These are phyloP conservation scores for Numida meleagris DNA, from an alignment of 2,113 vertebrate species.

Conservation along the genomic window DNA sequence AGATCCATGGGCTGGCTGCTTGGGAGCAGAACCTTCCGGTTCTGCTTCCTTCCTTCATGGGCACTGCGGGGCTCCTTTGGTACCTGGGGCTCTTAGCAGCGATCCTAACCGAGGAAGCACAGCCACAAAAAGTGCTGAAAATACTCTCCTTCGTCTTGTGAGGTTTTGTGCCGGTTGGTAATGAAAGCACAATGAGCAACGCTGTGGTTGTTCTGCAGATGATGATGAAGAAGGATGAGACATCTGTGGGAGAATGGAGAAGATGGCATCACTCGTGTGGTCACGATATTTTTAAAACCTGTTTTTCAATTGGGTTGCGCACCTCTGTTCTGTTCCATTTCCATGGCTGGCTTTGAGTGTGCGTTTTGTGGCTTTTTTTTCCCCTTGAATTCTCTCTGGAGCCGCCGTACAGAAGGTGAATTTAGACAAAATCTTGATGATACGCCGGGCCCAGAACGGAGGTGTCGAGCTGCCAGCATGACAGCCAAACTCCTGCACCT, in stretches of 20 bases:
- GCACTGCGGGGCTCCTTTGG: not conserved
- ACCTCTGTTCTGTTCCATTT: not conserved
- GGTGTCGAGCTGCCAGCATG: too few species aligned
- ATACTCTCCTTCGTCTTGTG: not conserved
- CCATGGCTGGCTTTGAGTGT: not conserved
- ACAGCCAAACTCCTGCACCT: not conserved
- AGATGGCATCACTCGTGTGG: not conserved
- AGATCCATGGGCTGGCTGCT: too few species aligned
- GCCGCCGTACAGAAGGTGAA: not conserved
- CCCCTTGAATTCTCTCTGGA: not conserved
- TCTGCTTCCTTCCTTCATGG: too few species aligned
- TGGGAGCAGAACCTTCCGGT: too few species aligned
- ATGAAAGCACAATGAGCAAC: not conserved
- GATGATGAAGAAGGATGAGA: not conserved
- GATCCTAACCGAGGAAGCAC: not conserved
- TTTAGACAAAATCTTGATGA: not conserved
- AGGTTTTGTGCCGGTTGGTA: not conserved
- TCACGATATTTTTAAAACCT: not conserved
- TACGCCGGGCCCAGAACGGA: not conserved
- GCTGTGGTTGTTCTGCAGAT: not conserved
- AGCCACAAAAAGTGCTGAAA: not conserved
- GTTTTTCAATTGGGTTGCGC: not conserved
- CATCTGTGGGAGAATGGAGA: not conserved
- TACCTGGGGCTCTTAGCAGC: not conserved
- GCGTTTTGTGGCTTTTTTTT: not conserved